Evolutionary conservation across 2,888 invertebrate species (phyloP).

Genomic region (Drosophila mettleri): DNA sequence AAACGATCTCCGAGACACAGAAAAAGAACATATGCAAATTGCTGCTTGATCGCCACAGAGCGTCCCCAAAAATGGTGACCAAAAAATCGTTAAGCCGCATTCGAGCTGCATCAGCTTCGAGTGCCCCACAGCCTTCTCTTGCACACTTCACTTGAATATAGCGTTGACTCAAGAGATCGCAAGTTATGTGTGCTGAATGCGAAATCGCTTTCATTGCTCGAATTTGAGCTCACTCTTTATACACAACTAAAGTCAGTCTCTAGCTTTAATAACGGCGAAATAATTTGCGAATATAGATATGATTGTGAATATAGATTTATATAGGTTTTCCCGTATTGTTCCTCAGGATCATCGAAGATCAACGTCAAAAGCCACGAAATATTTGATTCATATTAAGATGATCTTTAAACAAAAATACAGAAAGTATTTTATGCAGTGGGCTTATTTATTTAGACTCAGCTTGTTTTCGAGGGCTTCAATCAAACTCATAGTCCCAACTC

Average conservation of each 20-base stretch:
- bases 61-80: constrained; percentile 69
- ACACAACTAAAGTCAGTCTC: background rate
- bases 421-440: too few species aligned
- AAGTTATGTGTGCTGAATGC: background rate
- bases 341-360: too few species aligned
- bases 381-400: too few species aligned
- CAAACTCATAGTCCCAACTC: too few species aligned
- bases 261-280: too few species aligned
- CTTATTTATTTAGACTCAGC: too few species aligned
- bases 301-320: too few species aligned
- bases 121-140: constrained; percentile 9
- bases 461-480: too few species aligned
- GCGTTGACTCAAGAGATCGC: background rate
- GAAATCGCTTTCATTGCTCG: background rate
- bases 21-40: constrained; percentile 63
- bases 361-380: too few species aligned
- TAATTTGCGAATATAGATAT: too few species aligned
- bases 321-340: too few species aligned
- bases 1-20: constrained; percentile 23
- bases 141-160: constrained; percentile 7
- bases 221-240: background rate
- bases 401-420: too few species aligned
- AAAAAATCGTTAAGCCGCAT: constrained; percentile 69
- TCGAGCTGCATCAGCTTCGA: constrained; percentile 39
- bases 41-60: constrained; percentile 44